Evolutionary conservation across 2,113 vertebrate species (phyloP).

Genomic region (Okapia johnstoni): DNA sequence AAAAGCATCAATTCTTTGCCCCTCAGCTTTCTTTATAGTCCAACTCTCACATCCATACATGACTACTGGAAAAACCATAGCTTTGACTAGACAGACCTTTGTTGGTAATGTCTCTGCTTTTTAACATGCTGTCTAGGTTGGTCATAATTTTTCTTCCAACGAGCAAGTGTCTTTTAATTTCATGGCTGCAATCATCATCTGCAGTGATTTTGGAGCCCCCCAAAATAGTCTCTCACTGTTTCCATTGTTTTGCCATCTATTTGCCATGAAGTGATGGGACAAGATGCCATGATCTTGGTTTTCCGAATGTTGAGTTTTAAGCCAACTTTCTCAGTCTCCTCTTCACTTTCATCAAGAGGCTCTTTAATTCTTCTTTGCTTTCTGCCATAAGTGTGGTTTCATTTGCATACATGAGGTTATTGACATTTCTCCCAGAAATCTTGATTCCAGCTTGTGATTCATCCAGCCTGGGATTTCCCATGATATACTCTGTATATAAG

Average conservation of each 20-base stretch:
- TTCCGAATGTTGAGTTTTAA: not conserved
- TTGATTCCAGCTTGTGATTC: not conserved
- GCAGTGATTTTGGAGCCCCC: not conserved
- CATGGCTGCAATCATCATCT: not conserved
- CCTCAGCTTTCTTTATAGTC: not conserved
- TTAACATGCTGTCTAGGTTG: not conserved
- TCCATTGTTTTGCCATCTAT: not conserved
- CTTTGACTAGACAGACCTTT: not conserved
- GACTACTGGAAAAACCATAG: not conserved
- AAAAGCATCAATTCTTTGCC: not conserved
- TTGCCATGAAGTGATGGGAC: not conserved
- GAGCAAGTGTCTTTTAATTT: not conserved
- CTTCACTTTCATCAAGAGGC: not conserved
- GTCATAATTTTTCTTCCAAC: not conserved
- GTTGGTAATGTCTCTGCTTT: not conserved
- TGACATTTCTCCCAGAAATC: not conserved
- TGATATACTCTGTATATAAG: not conserved
- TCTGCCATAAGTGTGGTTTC: not conserved
- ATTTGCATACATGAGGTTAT: not conserved
- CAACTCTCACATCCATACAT: not conserved
- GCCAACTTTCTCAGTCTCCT: not conserved
- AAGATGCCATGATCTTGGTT: not conserved
- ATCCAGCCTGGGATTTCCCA: not conserved
- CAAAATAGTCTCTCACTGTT: not conserved
- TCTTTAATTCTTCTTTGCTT: not conserved